Conservation (phyloP, 2,113 vertebrate species). For the Cinclus mexicanus region DNA sequence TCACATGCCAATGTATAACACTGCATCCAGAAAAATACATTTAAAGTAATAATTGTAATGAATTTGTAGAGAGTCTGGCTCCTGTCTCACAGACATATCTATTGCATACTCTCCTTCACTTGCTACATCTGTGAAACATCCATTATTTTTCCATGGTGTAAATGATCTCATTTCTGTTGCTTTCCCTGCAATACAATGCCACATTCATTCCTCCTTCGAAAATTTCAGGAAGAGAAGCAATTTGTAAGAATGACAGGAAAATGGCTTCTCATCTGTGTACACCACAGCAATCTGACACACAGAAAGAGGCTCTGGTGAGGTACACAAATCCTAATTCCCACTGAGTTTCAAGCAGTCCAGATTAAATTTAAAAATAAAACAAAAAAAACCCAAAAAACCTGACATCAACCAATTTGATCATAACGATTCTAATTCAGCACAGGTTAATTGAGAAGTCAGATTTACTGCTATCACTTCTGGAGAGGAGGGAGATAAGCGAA, state of each 20-base stretch:
- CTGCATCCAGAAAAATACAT: neutral
- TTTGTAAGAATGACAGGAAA: constrained; percentile 57
- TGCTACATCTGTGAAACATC: neutral
- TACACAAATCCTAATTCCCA: constrained; percentile 11
- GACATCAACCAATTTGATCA: neutral
- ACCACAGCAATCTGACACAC: neutral
- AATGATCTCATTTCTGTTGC: neutral
- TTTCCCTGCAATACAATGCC: neutral
- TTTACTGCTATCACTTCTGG: constrained; percentile 48
- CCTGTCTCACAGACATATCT: neutral
- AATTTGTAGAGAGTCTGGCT: neutral
- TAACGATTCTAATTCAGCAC: constrained; percentile 45
- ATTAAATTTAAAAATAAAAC: neutral
- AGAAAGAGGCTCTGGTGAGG: neutral
- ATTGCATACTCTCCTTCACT: neutral
- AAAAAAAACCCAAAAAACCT: neutral
- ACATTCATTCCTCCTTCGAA: constrained; percentile 5
- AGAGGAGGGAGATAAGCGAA: constrained; percentile 51
- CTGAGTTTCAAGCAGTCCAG: neutral
- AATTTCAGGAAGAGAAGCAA: constrained; percentile 45
- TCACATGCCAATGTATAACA: neutral
- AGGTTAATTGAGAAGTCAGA: constrained; percentile 68
- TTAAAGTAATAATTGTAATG: neutral
- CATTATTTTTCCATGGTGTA: neutral
- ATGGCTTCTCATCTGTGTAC: constrained; percentile 47